phyloP scores from a whole-genome alignment of 2,797 vertebrate species.

The Rhodeus uyekii region DNA sequence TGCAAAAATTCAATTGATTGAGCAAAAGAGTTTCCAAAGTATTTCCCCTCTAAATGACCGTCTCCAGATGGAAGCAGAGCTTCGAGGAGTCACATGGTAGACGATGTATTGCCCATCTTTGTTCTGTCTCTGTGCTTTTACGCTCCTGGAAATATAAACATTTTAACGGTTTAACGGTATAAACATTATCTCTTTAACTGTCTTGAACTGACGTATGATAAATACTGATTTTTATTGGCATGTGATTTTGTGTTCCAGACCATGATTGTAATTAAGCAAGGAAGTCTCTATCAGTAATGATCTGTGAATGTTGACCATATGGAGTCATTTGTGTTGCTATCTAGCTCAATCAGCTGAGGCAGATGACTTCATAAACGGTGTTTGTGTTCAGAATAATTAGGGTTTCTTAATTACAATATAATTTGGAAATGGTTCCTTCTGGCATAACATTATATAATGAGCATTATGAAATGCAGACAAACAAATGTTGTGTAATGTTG shows the following conservation, averaged over 20 bases:
- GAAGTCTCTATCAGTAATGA: constrained; percentile 49
- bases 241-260: constrained; percentile 47
- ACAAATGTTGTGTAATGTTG: background rate
- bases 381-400: background rate
- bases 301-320: constrained; percentile 19
- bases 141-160: constrained; percentile 14
- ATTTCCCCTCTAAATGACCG: background rate
- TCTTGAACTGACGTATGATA: constrained; percentile 38
- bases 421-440: background rate
- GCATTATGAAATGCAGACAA: background rate
- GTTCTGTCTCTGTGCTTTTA: constrained; percentile 13
- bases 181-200: too few species aligned
- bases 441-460: background rate
- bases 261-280: constrained; percentile 47
- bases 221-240: constrained; percentile 46
- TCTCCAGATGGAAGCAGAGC: background rate
- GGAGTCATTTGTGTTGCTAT: constrained; percentile 37
- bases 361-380: constrained; percentile 8
- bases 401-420: background rate
- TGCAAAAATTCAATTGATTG: constrained; percentile 1
- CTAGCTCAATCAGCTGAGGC: constrained; percentile 28
- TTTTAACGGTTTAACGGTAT: too few species aligned
- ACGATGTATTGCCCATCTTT: constrained; percentile 45
- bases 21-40: background rate
- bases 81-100: background rate